Conservation (phyloP, 2,888 invertebrate species). For the Sinelater perroti region DNA sequence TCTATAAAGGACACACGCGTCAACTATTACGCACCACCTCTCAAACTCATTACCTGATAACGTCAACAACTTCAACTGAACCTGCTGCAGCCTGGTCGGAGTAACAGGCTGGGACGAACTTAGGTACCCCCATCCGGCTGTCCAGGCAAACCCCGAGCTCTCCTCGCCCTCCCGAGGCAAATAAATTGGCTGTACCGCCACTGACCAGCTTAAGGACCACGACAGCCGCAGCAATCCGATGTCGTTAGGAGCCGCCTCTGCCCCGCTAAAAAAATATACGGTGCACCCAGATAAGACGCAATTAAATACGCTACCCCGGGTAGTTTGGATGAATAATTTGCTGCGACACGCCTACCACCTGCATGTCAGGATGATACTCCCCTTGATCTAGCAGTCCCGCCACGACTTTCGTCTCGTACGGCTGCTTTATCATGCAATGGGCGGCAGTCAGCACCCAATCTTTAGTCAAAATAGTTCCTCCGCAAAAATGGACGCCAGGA, state of each 20-base stretch:
- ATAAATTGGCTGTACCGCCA: conserved; percentile 60
- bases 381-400: conserved; percentile 62
- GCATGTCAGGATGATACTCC: conserved; percentile 55
- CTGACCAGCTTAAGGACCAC: conserved; percentile 43
- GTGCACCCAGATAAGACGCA: not conserved
- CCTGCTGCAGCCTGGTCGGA: conserved; percentile 9
- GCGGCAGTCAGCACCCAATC: conserved; percentile 64
- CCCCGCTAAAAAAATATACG: not conserved
- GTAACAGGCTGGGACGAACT: conserved; percentile 7
- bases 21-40: too few species aligned
- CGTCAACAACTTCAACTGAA: not conserved
- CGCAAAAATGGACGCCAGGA: conserved; percentile 56
- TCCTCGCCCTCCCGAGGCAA: conserved; percentile 54
- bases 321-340: conserved; percentile 62
- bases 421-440: conserved; percentile 59
- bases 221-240: conserved; percentile 17
- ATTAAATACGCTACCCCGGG: conserved; percentile 56
- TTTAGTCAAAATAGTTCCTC: conserved; percentile 61
- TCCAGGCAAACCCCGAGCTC: conserved; percentile 52
- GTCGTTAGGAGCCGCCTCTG: conserved; percentile 8
- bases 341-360: conserved; percentile 56
- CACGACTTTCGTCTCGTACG: conserved; percentile 52
- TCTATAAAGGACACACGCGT: conserved; percentile 50
- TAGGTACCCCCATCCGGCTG: conserved; percentile 64
- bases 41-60: too few species aligned